Conservation (phyloP, 1,140 invertebrate species). For the Scaptomyza pallida region DNA sequence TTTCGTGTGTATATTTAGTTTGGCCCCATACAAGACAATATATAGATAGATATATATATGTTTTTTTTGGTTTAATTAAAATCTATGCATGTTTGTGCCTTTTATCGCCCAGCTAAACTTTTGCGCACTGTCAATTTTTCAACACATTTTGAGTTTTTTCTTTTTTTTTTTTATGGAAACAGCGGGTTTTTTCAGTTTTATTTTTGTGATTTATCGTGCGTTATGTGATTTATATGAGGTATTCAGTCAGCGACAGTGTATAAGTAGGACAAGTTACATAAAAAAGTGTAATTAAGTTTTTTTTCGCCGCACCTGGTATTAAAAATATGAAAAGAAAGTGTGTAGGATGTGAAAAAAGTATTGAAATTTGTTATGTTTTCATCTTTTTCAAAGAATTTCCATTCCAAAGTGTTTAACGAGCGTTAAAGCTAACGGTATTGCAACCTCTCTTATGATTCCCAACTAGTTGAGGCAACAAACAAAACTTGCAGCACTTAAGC, state of each 20-base stretch:
- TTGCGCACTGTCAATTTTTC: constrained; percentile 54
- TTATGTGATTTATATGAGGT: constrained; percentile 60
- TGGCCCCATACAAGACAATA: constrained; percentile 13
- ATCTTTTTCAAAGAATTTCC: too few relatives aligned
- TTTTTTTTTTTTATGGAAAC: constrained; percentile 24
- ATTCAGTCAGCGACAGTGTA: not conserved
- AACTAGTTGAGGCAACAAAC: not conserved
- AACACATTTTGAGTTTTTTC: constrained; percentile 59
- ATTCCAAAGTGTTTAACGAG: too few relatives aligned
- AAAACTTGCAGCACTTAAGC: not conserved
- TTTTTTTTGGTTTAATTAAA: constrained; percentile 72
- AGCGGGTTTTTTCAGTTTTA: constrained; percentile 28
- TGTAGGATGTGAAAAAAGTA: too few relatives aligned
- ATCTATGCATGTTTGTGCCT: constrained; percentile 44
- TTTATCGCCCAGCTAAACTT: constrained; percentile 53
- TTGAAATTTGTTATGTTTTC: too few relatives aligned
- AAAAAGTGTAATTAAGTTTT: constrained; percentile 1
- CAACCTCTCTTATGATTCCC: not conserved
- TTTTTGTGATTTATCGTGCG: constrained; percentile 26
- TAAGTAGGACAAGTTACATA: not conserved
- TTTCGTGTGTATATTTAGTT: constrained; percentile 65
- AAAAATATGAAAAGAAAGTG: not conserved
- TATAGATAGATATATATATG: constrained; percentile 33
- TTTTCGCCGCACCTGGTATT: not conserved
- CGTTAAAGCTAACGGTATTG: too few relatives aligned